Percentiles rank a stretch among this genome's conserved stretches.
Evolutionary conservation across 1,140 invertebrate genomes (phyloP).

Genomic region (Bradysia coprophila): DNA sequence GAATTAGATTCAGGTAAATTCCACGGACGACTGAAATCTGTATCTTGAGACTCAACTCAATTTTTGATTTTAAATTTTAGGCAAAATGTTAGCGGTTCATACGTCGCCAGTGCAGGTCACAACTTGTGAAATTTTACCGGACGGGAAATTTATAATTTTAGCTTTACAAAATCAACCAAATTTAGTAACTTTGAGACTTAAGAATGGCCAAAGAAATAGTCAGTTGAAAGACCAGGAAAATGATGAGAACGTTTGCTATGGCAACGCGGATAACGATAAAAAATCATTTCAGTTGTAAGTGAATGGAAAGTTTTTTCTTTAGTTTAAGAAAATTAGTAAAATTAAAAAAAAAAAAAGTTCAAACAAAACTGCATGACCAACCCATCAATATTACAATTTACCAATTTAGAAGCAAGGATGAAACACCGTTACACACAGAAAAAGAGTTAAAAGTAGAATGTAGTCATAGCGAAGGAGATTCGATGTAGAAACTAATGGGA

Average conservation of each 20-base stretch:
- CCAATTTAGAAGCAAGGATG: too few relatives aligned
- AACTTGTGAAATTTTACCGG: slow-evolving; percentile 52
- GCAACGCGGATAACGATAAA: slow-evolving; percentile 25
- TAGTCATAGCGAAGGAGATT: too few relatives aligned
- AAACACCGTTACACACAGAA: too few relatives aligned
- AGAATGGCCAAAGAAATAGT: slow-evolving; percentile 25
- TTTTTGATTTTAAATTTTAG: slow-evolving; percentile 23
- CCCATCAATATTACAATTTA: too few relatives aligned
- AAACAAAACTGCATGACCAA: too few relatives aligned
- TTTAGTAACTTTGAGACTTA: slow-evolving; percentile 41
- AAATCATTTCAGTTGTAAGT: slow-evolving; percentile 26
- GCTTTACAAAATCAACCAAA: slow-evolving; percentile 38
- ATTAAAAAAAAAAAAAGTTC: too few relatives aligned
- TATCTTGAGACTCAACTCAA: slow-evolving; percentile 1
- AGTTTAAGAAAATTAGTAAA: too few relatives aligned
- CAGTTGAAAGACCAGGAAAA: slow-evolving; percentile 16
- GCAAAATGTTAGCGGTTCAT: slow-evolving; percentile 50
- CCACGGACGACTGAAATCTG: too few relatives aligned
- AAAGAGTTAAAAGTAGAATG: too few relatives aligned
- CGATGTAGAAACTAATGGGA: too few relatives aligned
- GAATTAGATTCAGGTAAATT: slow-evolving; percentile 48
- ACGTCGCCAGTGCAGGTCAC: slow-evolving; percentile 54
- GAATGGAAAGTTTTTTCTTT: too few relatives aligned
- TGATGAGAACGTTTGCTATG: slow-evolving; percentile 25
- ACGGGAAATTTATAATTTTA: slow-evolving; percentile 50